Conservation (phyloP, 2,888 invertebrate species). For the Choreutis nemorana region DNA sequence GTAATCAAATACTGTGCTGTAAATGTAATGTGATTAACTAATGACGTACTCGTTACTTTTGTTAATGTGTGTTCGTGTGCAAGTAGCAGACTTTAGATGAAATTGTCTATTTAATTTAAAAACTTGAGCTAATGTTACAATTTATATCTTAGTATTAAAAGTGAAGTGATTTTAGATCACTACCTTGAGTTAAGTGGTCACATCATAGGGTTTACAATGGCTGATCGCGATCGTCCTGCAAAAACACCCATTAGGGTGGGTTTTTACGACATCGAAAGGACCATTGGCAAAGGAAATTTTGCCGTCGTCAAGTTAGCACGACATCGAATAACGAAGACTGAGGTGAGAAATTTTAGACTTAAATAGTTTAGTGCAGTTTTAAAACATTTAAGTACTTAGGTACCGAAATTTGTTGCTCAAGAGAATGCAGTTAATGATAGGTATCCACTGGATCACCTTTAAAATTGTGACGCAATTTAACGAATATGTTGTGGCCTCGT, state of each 20-base stretch:
- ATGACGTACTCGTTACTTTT: slow-evolving; percentile 11
- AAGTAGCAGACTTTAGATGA: slow-evolving; percentile 20
- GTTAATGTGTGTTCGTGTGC: slow-evolving; percentile 11
- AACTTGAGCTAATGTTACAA: slow-evolving; percentile 10
- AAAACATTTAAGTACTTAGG: slow-evolving; percentile 13
- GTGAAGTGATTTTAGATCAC: slow-evolving; percentile 8
- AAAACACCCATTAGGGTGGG: slow-evolving; percentile 88
- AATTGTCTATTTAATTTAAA: slow-evolving; percentile 21
- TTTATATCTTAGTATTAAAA: slow-evolving; percentile 9
- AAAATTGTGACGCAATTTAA: too few relatives aligned
- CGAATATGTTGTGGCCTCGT: too few relatives aligned
- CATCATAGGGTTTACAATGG: slow-evolving; percentile 49
- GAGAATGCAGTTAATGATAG: too few relatives aligned
- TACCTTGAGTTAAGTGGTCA: slow-evolving; percentile 19
- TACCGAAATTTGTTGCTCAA: too few relatives aligned
- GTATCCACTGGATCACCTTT: too few relatives aligned
- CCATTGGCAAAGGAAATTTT: slow-evolving; percentile 99
- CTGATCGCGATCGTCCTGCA: slow-evolving; percentile 63
- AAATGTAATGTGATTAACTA: slow-evolving; percentile 12
- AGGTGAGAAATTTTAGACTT: slow-evolving; percentile 72
- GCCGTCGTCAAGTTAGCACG: slow-evolving; percentile 98
- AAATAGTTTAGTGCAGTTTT: too few relatives aligned
- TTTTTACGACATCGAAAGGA: slow-evolving; percentile 97
- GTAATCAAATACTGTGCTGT: slow-evolving; percentile 16
- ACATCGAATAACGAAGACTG: slow-evolving; percentile 97